phyloP scores from a whole-genome alignment of 2,888 invertebrate species.

The Eupithecia subumbrata region DNA sequence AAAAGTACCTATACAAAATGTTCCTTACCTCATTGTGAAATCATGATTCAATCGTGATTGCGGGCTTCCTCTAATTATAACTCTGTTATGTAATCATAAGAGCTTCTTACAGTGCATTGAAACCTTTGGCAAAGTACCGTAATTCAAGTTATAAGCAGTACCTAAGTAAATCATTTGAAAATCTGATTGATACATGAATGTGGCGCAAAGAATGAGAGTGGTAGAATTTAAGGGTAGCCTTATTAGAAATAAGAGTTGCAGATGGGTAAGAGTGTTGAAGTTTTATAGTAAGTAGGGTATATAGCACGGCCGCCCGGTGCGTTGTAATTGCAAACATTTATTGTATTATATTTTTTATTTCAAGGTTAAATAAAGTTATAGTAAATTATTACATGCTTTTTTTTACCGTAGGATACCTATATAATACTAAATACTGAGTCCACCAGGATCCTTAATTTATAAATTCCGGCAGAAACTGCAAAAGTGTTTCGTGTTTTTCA shows the following conservation, averaged over 20 bases:
- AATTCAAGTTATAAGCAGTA: neutral
- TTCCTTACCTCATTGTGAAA: neutral
- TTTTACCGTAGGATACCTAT: neutral
- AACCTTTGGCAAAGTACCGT: neutral
- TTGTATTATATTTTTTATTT: constrained; percentile 76
- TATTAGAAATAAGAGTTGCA: constrained; percentile 77
- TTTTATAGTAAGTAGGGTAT: constrained; percentile 64
- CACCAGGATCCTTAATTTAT: neutral
- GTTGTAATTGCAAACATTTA: constrained; percentile 72
- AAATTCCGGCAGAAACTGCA: neutral
- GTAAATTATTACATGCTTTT: constrained; percentile 50
- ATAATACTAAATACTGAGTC: no score
- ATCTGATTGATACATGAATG: constrained; percentile 41
- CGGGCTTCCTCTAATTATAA: neutral
- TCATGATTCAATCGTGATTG: neutral
- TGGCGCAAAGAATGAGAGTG: constrained; percentile 63
- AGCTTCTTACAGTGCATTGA: neutral
- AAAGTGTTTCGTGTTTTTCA: neutral
- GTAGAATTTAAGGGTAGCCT: constrained; percentile 82
- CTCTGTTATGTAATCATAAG: neutral
- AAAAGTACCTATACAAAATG: no score
- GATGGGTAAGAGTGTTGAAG: constrained; percentile 67
- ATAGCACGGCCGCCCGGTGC: constrained; percentile 73
- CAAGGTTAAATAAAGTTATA: constrained; percentile 76
- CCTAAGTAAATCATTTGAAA: neutral